A percentile compares a stretch with the other conserved stretches of the same genome.
These are phyloP conservation scores for Columbina picui DNA, from an alignment of 2,113 vertebrate species.

Conservation along the genomic window DNA sequence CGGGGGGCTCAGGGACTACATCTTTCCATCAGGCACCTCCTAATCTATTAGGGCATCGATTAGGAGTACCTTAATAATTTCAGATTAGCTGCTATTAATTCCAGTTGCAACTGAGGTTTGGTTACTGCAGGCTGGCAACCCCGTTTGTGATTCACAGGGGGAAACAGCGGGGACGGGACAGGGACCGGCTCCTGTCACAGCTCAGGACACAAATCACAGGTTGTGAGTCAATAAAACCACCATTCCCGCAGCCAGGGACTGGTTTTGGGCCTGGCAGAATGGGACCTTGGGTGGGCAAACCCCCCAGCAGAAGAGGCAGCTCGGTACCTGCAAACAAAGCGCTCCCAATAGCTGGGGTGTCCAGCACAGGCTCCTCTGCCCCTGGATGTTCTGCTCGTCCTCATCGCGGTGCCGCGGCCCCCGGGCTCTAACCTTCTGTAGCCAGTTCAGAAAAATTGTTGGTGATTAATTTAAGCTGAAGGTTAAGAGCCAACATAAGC, in stretches of 20 bases:
- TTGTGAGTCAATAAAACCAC: accelerated
- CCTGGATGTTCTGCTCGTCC: accelerated
- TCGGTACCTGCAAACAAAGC: accelerated
- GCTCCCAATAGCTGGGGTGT: accelerated
- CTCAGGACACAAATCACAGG: too few relatives aligned
- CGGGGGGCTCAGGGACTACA: too few relatives aligned
- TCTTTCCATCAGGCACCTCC: background rate
- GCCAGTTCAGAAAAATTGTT: slow-evolving; percentile 36
- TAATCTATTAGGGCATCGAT: background rate
- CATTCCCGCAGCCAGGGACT: accelerated
- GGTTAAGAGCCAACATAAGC: slow-evolving; percentile 67
- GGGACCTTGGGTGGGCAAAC: accelerated
- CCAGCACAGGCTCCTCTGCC: accelerated
- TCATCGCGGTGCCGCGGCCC: accelerated
- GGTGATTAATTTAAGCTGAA: slow-evolving; percentile 74
- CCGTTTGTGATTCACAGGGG: accelerated
- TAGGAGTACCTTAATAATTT: background rate
- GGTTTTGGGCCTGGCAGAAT: background rate
- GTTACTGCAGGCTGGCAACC: background rate
- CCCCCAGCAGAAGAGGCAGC: accelerated
- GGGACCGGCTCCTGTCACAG: too few relatives aligned
- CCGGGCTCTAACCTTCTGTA: background rate
- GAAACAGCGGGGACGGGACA: background rate
- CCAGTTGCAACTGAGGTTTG: background rate
- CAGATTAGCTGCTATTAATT: background rate